A percentile compares a stretch with the other conserved stretches of the same genome.
Evolutionary conservation across 2,888 invertebrate genomes (phyloP).

Genomic region (Ariolimax columbianus): DNA sequence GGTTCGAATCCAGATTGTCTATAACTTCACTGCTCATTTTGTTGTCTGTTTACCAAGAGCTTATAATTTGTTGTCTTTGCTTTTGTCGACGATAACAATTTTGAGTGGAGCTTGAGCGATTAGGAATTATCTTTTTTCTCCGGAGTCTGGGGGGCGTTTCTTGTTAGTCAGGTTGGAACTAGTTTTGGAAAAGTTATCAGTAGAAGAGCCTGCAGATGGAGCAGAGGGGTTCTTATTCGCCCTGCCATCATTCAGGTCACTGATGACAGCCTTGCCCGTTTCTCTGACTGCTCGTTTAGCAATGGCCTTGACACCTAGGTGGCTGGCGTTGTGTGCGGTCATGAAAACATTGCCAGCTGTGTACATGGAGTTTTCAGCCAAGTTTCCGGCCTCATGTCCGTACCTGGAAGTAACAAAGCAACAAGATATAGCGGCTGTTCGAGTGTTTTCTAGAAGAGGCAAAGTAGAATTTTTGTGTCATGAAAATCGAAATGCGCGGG

Average conservation of each 20-base stretch:
- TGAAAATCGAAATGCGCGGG: no score
- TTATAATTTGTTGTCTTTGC: no score
- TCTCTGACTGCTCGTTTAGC: slow-evolving; percentile 76
- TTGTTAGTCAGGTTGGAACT: background rate
- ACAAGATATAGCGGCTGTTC: no score
- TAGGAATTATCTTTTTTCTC: background rate
- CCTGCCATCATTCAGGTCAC: background rate
- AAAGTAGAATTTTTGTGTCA: no score
- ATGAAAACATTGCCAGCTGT: slow-evolving; percentile 86
- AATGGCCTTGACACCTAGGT: slow-evolving; percentile 84
- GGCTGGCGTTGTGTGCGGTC: slow-evolving; percentile 84
- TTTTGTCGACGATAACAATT: background rate
- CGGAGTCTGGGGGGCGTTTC: background rate
- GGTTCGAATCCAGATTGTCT: no score
- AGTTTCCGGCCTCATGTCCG: slow-evolving; percentile 84
- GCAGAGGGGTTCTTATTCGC: background rate
- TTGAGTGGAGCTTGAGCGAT: background rate
- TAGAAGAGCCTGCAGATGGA: background rate
- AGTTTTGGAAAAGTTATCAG: background rate
- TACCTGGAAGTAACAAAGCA: slow-evolving; percentile 81
- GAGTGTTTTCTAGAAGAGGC: no score
- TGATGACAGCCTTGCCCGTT: slow-evolving; percentile 71
- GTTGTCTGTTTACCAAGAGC: no score
- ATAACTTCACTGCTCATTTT: no score
- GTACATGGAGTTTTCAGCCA: slow-evolving; percentile 84